Percentiles rank a stretch among this genome's conserved stretches.
These are phyloP conservation scores for Hystrix cristata DNA, from an alignment of 2,113 vertebrate genomes.

Conservation along the genomic window DNA sequence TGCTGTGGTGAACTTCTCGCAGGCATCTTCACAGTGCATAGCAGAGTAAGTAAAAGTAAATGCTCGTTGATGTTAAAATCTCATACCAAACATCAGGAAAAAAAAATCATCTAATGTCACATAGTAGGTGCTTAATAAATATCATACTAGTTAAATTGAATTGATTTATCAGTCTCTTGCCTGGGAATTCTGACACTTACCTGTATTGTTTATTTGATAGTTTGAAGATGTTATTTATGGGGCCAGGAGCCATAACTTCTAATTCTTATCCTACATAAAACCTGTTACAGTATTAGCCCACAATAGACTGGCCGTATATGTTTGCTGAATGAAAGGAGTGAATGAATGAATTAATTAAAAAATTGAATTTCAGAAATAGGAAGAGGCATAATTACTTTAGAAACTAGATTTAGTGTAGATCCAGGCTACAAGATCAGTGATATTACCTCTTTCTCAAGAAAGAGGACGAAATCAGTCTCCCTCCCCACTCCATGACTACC, in stretches of 20 bases:
- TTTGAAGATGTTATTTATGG: conserved; percentile 29
- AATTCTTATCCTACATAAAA: conserved; percentile 50
- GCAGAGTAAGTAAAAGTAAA: neutral
- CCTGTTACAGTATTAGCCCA: neutral
- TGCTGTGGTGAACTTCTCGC: neutral
- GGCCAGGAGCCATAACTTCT: conserved; percentile 12
- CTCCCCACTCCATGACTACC: neutral
- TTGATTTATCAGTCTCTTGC: neutral
- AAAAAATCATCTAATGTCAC: conserved; percentile 31
- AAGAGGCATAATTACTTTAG: conserved; percentile 49
- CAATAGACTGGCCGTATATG: neutral
- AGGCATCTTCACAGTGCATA: neutral
- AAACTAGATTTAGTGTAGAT: neutral
- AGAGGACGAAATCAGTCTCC: neutral
- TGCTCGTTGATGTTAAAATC: conserved; percentile 30
- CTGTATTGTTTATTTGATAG: neutral
- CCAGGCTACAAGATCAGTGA: conserved; percentile 15
- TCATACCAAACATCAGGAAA: conserved; percentile 8
- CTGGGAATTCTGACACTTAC: conserved; percentile 29
- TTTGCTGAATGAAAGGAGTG: neutral
- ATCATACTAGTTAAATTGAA: neutral
- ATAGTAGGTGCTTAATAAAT: conserved; percentile 29
- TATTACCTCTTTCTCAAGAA: neutral
- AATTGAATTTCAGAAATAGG: conserved; percentile 45
- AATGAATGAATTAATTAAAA: conserved; percentile 4